A percentile compares a stretch with the other conserved stretches of the same genome.
Conservation (phyloP, 2,888 invertebrate species). For the Pardosa pseudoannulata region DNA sequence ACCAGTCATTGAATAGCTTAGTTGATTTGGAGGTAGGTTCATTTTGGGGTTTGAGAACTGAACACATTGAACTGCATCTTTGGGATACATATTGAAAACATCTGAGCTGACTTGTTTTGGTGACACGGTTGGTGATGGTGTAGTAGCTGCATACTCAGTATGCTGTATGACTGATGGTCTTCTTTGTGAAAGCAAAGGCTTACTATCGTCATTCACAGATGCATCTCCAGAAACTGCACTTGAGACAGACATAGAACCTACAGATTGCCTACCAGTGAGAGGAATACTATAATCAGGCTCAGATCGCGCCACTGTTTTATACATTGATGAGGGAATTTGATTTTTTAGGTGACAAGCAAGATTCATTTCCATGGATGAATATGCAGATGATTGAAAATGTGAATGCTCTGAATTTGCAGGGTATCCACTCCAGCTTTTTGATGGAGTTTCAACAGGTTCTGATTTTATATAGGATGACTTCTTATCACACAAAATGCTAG, state of each 20-base stretch:
- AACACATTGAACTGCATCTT: conserved; percentile 7
- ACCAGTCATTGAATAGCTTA: conserved; percentile 50
- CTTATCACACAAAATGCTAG: conserved; percentile 22
- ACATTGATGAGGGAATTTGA: conserved; percentile 22
- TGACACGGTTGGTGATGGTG: conserved; percentile 63
- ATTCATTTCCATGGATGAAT: conserved; percentile 29
- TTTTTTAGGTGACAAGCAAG: conserved; percentile 23
- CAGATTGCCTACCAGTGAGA: conserved; percentile 53
- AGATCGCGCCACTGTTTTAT: conserved; percentile 44
- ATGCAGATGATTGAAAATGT: conserved; percentile 23
- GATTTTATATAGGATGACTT: conserved; percentile 27
- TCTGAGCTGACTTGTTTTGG: conserved; percentile 42
- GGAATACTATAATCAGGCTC: conserved; percentile 41
- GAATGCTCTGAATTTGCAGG: conserved; percentile 20
- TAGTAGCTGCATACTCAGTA: conserved; percentile 66
- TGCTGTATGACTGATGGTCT: conserved; percentile 72
- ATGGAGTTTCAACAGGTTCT: conserved; percentile 26
- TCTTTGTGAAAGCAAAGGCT: conserved; percentile 49
- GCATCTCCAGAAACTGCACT: conserved; percentile 42
- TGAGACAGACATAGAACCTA: conserved; percentile 52
- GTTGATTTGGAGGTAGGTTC: conserved; percentile 49
- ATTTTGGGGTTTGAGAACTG: conserved; percentile 49
- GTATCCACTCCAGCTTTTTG: conserved; percentile 61
- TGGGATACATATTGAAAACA: conserved; percentile 11
- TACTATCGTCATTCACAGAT: conserved; percentile 30